Evolutionary conservation across 2,113 vertebrate species (phyloP), one percentile per base, ranked within the genome.

Genomic region (Campylomormyrus numenius): DNA sequence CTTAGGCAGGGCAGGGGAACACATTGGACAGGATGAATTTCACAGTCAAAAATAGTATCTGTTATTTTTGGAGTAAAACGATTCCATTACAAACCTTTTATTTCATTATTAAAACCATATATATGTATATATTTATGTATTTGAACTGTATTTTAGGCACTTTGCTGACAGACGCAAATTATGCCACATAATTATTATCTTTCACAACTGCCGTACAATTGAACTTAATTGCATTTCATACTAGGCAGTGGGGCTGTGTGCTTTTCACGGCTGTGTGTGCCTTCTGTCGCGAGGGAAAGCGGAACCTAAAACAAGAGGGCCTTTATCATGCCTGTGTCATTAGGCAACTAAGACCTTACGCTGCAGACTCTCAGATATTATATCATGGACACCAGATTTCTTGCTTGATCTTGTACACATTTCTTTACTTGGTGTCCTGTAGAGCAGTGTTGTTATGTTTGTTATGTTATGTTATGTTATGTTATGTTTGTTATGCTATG

Each of bases 141-240:
- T 86, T 24, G 45, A 53, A 52, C 27, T 52, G n/a, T 87, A 87
- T 87, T 87, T 87, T 53, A 35, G 27, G 13, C 15, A 53, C 85
- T 53, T 87, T 31, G 13, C 85, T 35, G 85, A 53, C 27, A 53
- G n/a, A 39, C 2, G 50, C 48, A 56, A 87, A 87, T 87, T 87
- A 87, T 87, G 31, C 85, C 85, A 31, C 50, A 15, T 87, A 53
- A 87, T 87, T 87, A 52, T 53, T 53, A 87, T 87, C n/a, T 53
- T 35, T 87, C 85, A 31, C 50, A 53, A n/a, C 11, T 87, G 10
- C 83, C 4, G 39, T 48, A 53, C 85, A 87, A 50, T 87, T 50
- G 27, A 13, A 21, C 7, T 31, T 53, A 87, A 52, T 87, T n/a
- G 39, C 27, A 39, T 53, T 48, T 53, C 49, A 87, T 86, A 39